Conservation (phyloP, 2,888 invertebrate genomes). For the Archips crataeganus region DNA sequence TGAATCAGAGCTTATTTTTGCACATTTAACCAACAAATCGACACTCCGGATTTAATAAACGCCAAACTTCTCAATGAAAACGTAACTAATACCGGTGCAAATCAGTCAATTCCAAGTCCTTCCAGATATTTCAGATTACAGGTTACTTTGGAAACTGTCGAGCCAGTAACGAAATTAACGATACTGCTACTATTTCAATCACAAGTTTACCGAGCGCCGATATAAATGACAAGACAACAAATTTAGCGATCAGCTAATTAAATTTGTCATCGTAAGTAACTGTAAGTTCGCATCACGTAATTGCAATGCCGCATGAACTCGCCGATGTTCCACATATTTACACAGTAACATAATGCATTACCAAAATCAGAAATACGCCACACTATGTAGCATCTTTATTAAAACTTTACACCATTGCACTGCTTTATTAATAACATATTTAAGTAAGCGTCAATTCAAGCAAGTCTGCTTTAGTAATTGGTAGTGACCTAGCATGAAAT, state of each 20-base stretch:
- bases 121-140: constrained; percentile 7
- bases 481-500: constrained; percentile 39
- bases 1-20: neutral
- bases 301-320: neutral
- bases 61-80: neutral
- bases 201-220: constrained; percentile 5
- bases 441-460: neutral
- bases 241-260: constrained; percentile 13
- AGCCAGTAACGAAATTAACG: neutral
- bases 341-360: neutral
- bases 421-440: neutral
- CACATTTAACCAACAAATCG: neutral
- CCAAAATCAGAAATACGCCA: neutral
- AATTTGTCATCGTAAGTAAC: constrained; percentile 7
- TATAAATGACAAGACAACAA: constrained; percentile 20
- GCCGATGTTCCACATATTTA: neutral
- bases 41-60: constrained; percentile 3
- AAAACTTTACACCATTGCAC: neutral
- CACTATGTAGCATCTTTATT: neutral
- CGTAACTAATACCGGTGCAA: neutral
- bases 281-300: neutral
- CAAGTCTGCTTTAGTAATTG: constrained; percentile 16
- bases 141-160: neutral
- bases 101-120: neutral
- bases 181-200: neutral